Evolutionary conservation across 2,888 invertebrate species (phyloP), one percentile per base, ranked within the genome.

Genomic region (Caenorhabditis panamensis): DNA sequence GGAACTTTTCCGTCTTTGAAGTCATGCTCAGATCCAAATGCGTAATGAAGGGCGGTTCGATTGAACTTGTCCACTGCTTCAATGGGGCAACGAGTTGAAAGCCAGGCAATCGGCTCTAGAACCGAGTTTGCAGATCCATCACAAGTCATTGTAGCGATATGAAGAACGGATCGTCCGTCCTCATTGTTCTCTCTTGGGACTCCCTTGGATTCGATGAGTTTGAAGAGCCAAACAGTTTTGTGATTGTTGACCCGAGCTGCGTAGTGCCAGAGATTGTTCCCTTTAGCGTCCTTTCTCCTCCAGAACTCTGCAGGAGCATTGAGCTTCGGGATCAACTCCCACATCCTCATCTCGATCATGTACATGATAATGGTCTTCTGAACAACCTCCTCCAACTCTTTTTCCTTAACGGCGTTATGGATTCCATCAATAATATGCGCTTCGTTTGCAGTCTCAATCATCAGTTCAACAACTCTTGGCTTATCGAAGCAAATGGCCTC

Each of bases 41-140:
- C 92, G 86, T 93, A 92, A 87, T 93, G 93, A 22, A 93, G 88
- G 5, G 93, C 92, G 26, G 92, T 88, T 59, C 92, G 86, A 8
- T 90, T 90, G 8, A 88, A 83, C 18, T 85, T 86, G 58, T 79
- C 79, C 3, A 83, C 66, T 6, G 51, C 47, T 24, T 63, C 58
- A 26, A 66, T 49, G 20, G 51, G 59, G 51, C 56, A 61, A 62
- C 58, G 68, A 6, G 73, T 78, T 11, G 66, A 76, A 26, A 85
- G 49, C 82, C 82, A 85, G 13, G 79, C 79, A 26, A 85, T 80
- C 6, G 85, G 80, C 31, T 85, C 85, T 20, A 85, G 61, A 5
- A 85, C 82, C 8, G 80, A 44, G 44, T 83, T 80, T 5, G 78
- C 79, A 4, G 78, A 77, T 41, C 83, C 80, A 54, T 83, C 83